Conservation (phyloP, 2,113 vertebrate genomes). For the Oreochromis tanganicae region DNA sequence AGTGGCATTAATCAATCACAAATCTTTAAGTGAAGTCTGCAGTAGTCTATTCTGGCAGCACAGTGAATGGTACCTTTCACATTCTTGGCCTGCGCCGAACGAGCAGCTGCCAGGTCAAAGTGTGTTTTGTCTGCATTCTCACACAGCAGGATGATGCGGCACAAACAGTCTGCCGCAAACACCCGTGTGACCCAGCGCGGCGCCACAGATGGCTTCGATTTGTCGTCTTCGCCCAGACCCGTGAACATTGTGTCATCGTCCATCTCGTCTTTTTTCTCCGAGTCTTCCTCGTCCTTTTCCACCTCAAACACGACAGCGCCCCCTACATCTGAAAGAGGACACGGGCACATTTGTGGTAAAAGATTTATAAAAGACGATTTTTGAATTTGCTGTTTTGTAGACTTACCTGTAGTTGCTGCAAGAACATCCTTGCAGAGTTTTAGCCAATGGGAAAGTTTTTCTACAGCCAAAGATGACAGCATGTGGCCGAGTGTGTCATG, state of each 20-base stretch:
- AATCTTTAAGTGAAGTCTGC: background rate
- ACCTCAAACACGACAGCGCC: slow-evolving; percentile 76
- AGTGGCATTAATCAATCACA: background rate
- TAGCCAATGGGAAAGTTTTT: slow-evolving; percentile 95
- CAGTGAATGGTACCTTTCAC: slow-evolving; percentile 79
- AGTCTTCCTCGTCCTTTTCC: slow-evolving; percentile 89
- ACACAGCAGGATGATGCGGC: slow-evolving; percentile 90
- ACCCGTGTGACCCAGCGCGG: slow-evolving; percentile 98
- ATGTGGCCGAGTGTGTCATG: slow-evolving; percentile 97
- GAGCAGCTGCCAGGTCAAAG: slow-evolving; percentile 90
- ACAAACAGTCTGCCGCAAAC: slow-evolving; percentile 95
- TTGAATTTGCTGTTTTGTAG: background rate
- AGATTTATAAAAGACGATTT: background rate
- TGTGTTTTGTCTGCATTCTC: slow-evolving; percentile 87
- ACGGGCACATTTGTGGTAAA: background rate
- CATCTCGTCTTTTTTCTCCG: slow-evolving; percentile 96
- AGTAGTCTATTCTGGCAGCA: background rate
- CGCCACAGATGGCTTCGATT: slow-evolving; percentile 90
- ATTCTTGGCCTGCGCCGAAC: slow-evolving; percentile 82
- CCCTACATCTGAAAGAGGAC: slow-evolving; percentile 78
- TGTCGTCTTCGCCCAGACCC: slow-evolving; percentile 89
- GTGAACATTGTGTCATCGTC: slow-evolving; percentile 98
- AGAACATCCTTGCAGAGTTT: slow-evolving; percentile 97
- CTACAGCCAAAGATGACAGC: slow-evolving; percentile 94
- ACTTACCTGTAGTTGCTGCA: slow-evolving; percentile 89